A percentile compares a stretch with the other conserved stretches of the same genome.
Evolutionary conservation across 2,113 vertebrate genomes (phyloP).

Genomic region (Alectura lathami): DNA sequence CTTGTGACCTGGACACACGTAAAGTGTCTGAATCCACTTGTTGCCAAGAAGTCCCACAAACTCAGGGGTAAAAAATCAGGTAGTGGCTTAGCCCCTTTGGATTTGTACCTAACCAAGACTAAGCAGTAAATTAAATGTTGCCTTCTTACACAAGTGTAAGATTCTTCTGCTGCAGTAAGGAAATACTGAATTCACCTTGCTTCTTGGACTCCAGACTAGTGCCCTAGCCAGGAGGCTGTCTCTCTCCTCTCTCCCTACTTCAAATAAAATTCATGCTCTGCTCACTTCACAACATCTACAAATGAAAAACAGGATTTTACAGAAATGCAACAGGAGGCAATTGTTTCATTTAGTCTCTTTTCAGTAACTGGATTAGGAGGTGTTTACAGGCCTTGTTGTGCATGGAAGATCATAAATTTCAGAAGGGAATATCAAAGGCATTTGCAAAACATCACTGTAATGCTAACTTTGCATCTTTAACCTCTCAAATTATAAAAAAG

Average conservation of each 20-base stretch:
- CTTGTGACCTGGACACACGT: fast-evolving
- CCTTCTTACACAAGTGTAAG: not conserved
- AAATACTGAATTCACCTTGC: not conserved
- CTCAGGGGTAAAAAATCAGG: not conserved
- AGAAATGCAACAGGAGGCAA: not conserved
- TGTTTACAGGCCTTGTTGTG: not conserved
- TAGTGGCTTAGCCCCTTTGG: not conserved
- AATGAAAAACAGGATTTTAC: not conserved
- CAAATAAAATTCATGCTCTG: not conserved
- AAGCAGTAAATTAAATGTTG: not conserved
- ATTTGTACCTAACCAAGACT: not conserved
- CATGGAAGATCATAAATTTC: not conserved
- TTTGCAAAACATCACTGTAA: not conserved
- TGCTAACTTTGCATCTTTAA: not conserved
- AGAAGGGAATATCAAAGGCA: not conserved
- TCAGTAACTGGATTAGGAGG: not conserved
- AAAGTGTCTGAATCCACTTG: not conserved
- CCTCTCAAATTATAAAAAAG: not conserved
- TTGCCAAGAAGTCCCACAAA: not conserved
- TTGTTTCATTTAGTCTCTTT: not conserved
- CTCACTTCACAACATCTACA: not conserved
- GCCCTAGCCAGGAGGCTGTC: not conserved
- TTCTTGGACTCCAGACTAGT: not conserved
- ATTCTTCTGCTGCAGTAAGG: not conserved
- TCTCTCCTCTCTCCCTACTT: not conserved